Base-by-base conservation (phyloP, 1,140 invertebrate species). In the Aphis craccivora region DNA sequence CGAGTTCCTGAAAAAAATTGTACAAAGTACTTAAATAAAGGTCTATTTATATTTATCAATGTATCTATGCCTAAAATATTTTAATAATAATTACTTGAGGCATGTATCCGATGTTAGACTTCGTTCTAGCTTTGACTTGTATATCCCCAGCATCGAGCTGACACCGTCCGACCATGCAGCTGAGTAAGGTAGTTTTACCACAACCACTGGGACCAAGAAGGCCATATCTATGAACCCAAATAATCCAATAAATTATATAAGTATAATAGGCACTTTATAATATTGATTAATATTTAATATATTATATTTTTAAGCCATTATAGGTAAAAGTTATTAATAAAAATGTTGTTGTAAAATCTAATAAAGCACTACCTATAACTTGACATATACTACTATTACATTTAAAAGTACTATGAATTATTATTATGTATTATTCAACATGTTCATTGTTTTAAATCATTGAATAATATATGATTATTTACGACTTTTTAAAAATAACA, bases 201-300 rank as follows among this genome's bases (percentile, higher is more conserved):
- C 97, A 97, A 30, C 97, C 97, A 94, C 97, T 98, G 23, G 97
- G 97, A 84, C 97, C 98, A n/a, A 98, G 95, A 1, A 98, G 95
- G 87, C 98, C 98, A 95, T 98, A 98, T 94, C 97, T 97, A 94
- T 22, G 94, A 94, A 94, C 5, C 25, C 86, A 84, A 81, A 55
- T 43, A 30, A 90, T 67, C 14, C 20, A 30, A 55, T 40, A 8
- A 40, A 67, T 40, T 43, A 43, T 20, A 40, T 8, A 53, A 48
- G 18, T 43, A 43, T 43, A 22, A 45, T 45, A 20, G 14, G 14
- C 18, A 14, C 3, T 45, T 43, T 86, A 20, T 83, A 37, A 84
- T 43, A 84, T 43, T 40, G 18, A 51, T 51, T 51, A 14, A 18
- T 20, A 51, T 51, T 51, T 51, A 14, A 18, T 20, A 51, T 51